Evolutionary conservation across 2,888 invertebrate species (phyloP).

Genomic region (Sarcophaga variegata): DNA sequence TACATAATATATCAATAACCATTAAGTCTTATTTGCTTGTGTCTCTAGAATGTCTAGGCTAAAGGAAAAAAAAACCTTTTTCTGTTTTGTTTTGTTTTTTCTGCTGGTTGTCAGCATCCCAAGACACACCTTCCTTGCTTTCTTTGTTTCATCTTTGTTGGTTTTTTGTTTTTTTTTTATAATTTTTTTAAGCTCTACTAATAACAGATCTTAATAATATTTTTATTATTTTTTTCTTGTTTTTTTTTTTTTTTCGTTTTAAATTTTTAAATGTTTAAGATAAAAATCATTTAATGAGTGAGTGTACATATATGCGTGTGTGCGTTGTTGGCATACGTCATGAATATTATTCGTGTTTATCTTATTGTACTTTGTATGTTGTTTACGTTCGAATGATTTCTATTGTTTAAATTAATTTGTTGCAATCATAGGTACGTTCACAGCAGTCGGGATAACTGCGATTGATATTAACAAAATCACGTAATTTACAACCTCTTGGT

Average conservation of each 20-base stretch:
- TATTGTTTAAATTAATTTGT: slow-evolving; percentile 70
- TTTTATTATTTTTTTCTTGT: background rate
- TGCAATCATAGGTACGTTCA: slow-evolving; percentile 76
- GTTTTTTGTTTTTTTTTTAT: background rate
- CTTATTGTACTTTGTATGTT: slow-evolving; percentile 18
- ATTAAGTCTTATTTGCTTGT: background rate
- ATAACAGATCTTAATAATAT: background rate
- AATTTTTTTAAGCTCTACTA: slow-evolving; percentile 1
- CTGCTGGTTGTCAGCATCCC: slow-evolving; percentile 3
- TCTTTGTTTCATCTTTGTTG: background rate
- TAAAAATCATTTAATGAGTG: background rate
- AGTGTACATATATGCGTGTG: too few relatives aligned
- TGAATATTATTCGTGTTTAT: slow-evolving; percentile 2
- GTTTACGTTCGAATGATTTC: background rate
- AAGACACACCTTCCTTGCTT: slow-evolving; percentile 53
- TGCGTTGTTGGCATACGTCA: background rate
- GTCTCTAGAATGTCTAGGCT: too few relatives aligned
- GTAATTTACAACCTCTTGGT: slow-evolving; percentile 77
- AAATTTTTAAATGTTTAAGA: background rate
- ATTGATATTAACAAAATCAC: slow-evolving; percentile 77
- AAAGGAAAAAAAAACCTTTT: background rate
- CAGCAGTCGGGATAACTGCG: slow-evolving; percentile 76
- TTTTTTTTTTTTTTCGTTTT: background rate
- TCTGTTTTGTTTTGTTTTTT: background rate
- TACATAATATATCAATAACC: slow-evolving; percentile 22